Conservation (phyloP, 2,113 vertebrate genomes). For the Kryptolebias marmoratus region DNA sequence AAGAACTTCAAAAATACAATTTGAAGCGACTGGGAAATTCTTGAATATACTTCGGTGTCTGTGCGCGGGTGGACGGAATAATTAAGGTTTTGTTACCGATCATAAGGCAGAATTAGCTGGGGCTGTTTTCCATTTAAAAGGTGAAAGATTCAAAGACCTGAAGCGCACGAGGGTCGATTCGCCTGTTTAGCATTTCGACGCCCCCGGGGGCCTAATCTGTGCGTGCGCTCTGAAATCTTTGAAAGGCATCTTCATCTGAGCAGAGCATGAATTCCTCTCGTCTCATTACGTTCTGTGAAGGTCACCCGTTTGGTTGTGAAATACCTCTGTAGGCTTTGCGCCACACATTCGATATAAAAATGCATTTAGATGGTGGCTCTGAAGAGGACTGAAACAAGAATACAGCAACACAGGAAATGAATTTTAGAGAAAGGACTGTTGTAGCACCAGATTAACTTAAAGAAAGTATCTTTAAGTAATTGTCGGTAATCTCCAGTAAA, state of each 20-base stretch:
- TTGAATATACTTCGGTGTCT: background rate
- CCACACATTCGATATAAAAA: slow-evolving; percentile 10
- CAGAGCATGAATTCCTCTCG: slow-evolving; percentile 26
- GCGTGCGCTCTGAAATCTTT: slow-evolving; percentile 24
- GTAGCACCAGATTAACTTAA: too few species aligned
- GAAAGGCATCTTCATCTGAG: slow-evolving; percentile 43
- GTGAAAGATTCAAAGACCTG: slow-evolving; percentile 60
- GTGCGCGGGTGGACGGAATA: slow-evolving; percentile 10
- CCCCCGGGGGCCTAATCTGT: slow-evolving; percentile 48
- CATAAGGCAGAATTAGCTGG: slow-evolving; percentile 45
- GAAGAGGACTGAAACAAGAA: slow-evolving; percentile 1
- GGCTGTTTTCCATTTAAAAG: slow-evolving; percentile 74
- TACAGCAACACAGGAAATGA: too few species aligned
- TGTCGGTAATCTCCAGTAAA: too few species aligned
- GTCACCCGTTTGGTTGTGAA: slow-evolving; percentile 38
- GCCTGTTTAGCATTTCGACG: slow-evolving; percentile 71
- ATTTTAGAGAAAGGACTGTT: too few species aligned
- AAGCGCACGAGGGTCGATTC: slow-evolving; percentile 48
- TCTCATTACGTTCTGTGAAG: slow-evolving; percentile 48
- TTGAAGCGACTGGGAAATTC: slow-evolving; percentile 8
- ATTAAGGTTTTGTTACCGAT: slow-evolving; percentile 15
- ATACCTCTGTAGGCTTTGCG: slow-evolving; percentile 9
- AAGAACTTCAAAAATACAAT: slow-evolving; percentile 25
- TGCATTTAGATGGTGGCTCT: background rate
- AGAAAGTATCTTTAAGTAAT: too few species aligned